A percentile compares a stretch with the other conserved stretches of the same genome.
phyloP scores from a whole-genome alignment of 2,113 vertebrate genomes.

The Dendropsophus ebraccatus region DNA sequence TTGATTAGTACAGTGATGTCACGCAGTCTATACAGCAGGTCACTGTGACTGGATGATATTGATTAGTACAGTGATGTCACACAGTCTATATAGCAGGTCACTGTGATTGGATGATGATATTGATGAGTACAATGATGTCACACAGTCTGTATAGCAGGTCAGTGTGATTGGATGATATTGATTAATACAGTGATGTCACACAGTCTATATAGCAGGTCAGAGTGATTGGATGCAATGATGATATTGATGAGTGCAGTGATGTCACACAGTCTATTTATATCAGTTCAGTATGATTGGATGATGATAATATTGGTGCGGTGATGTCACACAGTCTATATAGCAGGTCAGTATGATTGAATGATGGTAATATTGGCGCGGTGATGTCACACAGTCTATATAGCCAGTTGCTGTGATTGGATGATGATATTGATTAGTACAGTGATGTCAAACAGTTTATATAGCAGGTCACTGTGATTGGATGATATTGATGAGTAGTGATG shows the following conservation, averaged over 20 bases:
- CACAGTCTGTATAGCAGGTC: background rate
- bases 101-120: background rate
- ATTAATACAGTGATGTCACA: background rate
- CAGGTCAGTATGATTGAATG: background rate
- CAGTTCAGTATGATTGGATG: background rate
- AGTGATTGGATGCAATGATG: background rate
- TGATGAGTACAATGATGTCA: background rate
- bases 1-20: background rate
- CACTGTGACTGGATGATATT: background rate
- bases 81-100: background rate
- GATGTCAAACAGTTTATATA: background rate
- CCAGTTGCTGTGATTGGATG: background rate
- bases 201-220: background rate
- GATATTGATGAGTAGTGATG: too few relatives aligned
- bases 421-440: background rate
- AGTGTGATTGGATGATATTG: background rate
- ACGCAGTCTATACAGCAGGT: background rate
- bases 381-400: too few relatives aligned
- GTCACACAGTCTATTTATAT: too few relatives aligned
- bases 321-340: background rate
- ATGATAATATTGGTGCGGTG: background rate
- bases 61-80: background rate
- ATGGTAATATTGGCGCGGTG: background rate
- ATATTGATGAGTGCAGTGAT: background rate
- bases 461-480: too few relatives aligned